phyloP scores from a whole-genome alignment of 2,888 invertebrate species.

The Eilema griseolum region DNA sequence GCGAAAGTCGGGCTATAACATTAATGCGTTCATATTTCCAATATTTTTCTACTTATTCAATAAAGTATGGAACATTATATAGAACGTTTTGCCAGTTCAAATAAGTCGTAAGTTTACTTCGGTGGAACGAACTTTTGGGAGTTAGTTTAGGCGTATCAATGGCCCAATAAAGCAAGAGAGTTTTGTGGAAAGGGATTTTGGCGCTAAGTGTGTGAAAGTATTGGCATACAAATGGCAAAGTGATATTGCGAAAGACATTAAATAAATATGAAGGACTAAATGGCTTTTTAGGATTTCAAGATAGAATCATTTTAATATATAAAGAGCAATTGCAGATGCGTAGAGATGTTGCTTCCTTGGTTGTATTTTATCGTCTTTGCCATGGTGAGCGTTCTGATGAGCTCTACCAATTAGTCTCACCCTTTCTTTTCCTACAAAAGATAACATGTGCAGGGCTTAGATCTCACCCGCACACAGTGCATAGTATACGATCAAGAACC shows the following conservation, averaged over 20 bases:
- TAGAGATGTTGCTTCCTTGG: no score
- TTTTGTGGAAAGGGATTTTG: constrained; percentile 42
- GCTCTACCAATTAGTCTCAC: no score
- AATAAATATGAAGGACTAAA: not conserved
- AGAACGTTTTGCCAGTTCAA: constrained; percentile 38
- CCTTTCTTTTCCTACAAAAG: no score
- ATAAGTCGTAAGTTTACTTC: constrained; percentile 50
- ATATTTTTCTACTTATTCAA: constrained; percentile 47
- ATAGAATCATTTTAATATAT: not conserved
- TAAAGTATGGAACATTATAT: constrained; percentile 52
- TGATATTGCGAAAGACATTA: constrained; percentile 9
- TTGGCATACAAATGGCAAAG: constrained; percentile 21
- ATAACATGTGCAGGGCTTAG: no score
- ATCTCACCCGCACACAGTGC: no score
- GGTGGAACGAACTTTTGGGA: constrained; percentile 49
- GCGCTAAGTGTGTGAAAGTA: constrained; percentile 49
- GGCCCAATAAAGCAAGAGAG: constrained; percentile 47
- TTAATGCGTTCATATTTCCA: constrained; percentile 28
- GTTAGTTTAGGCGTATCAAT: constrained; percentile 48
- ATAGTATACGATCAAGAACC: no score
- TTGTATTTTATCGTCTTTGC: no score
- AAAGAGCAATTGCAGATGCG: no score
- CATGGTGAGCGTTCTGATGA: no score
- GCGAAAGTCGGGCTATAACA: constrained; percentile 32
- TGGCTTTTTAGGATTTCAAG: constrained; percentile 7